phyloP scores from a whole-genome alignment of 2,797 vertebrate genomes.

The Sarcoramphus papa region DNA sequence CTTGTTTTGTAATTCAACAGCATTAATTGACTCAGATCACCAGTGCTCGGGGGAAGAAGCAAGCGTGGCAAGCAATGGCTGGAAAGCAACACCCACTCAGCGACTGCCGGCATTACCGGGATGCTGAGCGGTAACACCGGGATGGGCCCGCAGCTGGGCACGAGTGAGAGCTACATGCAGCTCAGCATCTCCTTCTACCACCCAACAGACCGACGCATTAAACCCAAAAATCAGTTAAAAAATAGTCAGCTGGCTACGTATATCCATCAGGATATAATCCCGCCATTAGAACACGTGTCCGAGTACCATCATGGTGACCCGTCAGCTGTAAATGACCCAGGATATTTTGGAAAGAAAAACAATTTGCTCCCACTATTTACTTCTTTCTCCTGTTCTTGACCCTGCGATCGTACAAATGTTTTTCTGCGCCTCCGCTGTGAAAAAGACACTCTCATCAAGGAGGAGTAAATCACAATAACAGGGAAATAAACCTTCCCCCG shows the following conservation, averaged over 20 bases:
- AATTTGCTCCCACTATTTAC: constrained; percentile 17
- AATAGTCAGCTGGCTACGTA: fast-evolving
- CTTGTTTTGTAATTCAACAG: neutral
- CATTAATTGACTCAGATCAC: neutral
- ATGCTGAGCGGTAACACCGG: fast-evolving
- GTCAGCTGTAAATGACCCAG: neutral
- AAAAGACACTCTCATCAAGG: constrained; percentile 12
- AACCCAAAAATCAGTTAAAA: neutral
- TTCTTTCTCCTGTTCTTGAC: constrained; percentile 28
- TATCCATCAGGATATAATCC: neutral
- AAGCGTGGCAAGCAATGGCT: fast-evolving
- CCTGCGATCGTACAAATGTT: neutral
- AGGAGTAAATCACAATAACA: constrained; percentile 61
- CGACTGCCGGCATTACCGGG: fast-evolving
- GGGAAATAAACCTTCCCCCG: constrained; percentile 51
- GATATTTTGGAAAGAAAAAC: neutral
- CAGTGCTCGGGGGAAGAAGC: neutral
- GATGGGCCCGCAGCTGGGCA: neutral
- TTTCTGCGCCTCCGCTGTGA: neutral
- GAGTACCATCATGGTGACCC: fast-evolving
- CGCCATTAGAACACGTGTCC: fast-evolving
- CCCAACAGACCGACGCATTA: fast-evolving
- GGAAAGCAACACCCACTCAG: neutral
- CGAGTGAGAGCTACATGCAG: fast-evolving
- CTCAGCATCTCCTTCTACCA: neutral